These are phyloP conservation scores for Drosophila arizonae DNA, from an alignment of 1,140 invertebrate species.

Conservation along the genomic window DNA sequence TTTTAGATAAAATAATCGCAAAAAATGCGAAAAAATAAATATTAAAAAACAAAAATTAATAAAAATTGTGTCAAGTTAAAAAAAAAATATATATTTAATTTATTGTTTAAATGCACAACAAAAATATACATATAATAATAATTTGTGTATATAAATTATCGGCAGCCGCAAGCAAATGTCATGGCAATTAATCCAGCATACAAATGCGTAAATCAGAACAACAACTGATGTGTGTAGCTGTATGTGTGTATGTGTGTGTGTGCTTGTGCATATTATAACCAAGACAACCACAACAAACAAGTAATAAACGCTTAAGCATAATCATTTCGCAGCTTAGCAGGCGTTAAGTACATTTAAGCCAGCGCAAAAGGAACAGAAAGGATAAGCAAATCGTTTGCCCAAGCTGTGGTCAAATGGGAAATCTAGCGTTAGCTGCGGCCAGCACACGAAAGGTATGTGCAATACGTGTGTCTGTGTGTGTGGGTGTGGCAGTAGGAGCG, in stretches of 20 bases:
- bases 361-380: slow-evolving; percentile 57
- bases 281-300: slow-evolving; percentile 34
- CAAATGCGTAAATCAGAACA: slow-evolving; percentile 35
- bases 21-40: not conserved
- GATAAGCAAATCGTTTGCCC: slow-evolving; percentile 20
- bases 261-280: slow-evolving; percentile 55
- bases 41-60: slow-evolving; percentile 2
- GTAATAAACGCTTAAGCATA: slow-evolving; percentile 54
- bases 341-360: slow-evolving; percentile 69
- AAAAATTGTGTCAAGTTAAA: not conserved
- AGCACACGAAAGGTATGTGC: slow-evolving; percentile 17
- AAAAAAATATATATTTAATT: not conserved
- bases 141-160: not conserved
- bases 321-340: slow-evolving; percentile 72
- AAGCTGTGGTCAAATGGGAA: slow-evolving; percentile 41
- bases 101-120: not conserved
- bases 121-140: not conserved
- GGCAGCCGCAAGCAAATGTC: slow-evolving; percentile 7
- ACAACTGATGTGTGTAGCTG: slow-evolving; percentile 22
- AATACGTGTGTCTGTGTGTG: not conserved
- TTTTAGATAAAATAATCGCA: not conserved
- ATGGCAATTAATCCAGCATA: slow-evolving; percentile 57
- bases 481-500: not conserved
- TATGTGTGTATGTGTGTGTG: slow-evolving; percentile 15
- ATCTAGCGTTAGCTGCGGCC: slow-evolving; percentile 8